Base-by-base conservation (phyloP, 2,888 invertebrate genomes). In the Mythimna impura region DNA sequence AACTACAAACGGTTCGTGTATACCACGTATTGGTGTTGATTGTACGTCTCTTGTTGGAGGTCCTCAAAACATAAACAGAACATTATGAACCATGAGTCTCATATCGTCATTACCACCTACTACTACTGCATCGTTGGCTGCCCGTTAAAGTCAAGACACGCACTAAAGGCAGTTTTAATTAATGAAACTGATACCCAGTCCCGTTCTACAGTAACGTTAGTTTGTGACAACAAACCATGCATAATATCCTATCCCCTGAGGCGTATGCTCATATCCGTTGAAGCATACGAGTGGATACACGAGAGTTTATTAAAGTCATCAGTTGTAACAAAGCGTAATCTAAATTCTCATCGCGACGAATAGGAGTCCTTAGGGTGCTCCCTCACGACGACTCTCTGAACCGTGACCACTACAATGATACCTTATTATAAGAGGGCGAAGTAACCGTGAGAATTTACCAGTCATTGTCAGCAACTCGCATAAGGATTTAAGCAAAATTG, bases 331-430 rank as follows among this genome's bases (percentile, higher is more conserved):
- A 89, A 91, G 90, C 88, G 89, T 91, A 93, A 95, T 95, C 92
- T 93, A 92, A 92, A 95, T 95, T 95, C 94, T 91, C 91, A 92
- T 94, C 89, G 91, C 90, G 87, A 89, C 78, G 89, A 90, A 86
- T 87, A 68, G 69, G 80, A 82, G 89, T 93, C 93, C 94, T 88
- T 90, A 90, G 93, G 93, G 94, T 91, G 89, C 86, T 93, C 92
- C 93, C 90, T 92, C 87, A 88, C 87, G 88, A 85, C 91, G 90
- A 86, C 77, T 85, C 92, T 84, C 87, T 91, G 89, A 86, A 91
- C 88, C 95, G 92, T 94, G 93, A 89, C 95, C 90, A 91, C 91
- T 89, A 95, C 94, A 95, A 94, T 94, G 91, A 93, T 90, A 90
- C 91, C 90, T 93, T 93, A 93, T 93, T 92, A 93, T 91, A 91